Evolutionary conservation across 35 echinoderm and acorn worm genomes (phyloP).

Genomic region (Anneissia japonica): DNA sequence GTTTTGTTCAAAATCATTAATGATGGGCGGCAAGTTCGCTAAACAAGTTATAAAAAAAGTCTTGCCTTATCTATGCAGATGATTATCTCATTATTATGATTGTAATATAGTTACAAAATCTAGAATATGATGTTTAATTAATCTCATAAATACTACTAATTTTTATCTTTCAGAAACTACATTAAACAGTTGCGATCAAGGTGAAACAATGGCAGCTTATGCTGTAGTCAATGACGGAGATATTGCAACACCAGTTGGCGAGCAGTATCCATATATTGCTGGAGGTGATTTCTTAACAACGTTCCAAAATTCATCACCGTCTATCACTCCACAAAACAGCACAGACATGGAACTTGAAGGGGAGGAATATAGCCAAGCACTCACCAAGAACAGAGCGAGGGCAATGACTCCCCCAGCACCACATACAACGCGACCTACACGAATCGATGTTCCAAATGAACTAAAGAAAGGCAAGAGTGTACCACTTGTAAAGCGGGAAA

Average conservation of each 20-base stretch:
- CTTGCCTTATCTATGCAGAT: too few species aligned
- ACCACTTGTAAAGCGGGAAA: background rate
- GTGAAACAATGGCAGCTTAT: background rate
- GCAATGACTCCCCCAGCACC: background rate
- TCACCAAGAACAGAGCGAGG: background rate
- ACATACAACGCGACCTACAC: background rate
- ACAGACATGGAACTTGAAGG: background rate
- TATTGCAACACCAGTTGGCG: background rate
- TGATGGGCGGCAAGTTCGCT: too few species aligned
- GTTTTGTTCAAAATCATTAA: too few species aligned
- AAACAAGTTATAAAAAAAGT: too few species aligned
- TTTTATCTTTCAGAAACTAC: background rate
- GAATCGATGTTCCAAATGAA: background rate
- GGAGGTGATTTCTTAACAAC: background rate
- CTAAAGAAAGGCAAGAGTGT: background rate
- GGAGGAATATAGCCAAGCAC: background rate
- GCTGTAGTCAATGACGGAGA: background rate
- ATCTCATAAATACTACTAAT: background rate
- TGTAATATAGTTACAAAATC: too few species aligned
- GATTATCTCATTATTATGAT: too few species aligned
- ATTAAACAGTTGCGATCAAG: background rate
- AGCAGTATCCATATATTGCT: background rate
- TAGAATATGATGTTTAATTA: too few species aligned
- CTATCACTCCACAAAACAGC: background rate
- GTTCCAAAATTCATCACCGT: background rate